Evolutionary conservation across 2,888 invertebrate species (phyloP), one percentile per base, ranked within the genome.

Genomic region (Heterodera filipjevi): DNA sequence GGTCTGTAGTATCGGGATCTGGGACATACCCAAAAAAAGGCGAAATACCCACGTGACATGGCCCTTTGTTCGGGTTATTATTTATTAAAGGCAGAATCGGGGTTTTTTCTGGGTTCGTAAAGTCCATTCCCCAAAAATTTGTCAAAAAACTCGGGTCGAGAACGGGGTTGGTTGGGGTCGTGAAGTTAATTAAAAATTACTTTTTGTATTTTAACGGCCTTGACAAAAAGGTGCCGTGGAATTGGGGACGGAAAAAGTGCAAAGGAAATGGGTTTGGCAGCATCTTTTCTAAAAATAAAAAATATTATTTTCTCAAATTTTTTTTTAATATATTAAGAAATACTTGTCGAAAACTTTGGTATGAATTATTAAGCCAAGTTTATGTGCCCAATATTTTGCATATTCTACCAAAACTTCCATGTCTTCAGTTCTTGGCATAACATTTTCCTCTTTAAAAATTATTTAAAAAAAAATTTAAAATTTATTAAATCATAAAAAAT

Each of bases 381-480:
- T 49, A 1, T 49, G 49, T 49, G 49, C 49, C 14, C 49, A 49
- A 19, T 14, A 49, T 49, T 49, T 49, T 49, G 49, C 49, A 49
- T 49, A 14, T 16, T 49, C 49, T 16, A 49, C 16, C 3, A 49
- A 49, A 49, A 49, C 49, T 49, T 49, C 49, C 49, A 49, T 19
- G 19, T 49, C 49, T 3, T 49, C 49, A 49, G 3, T 49, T 8
- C 46, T 49, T 49, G 46, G 46, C 39, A 39, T 39, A 39, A 39
- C 30, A 66, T 6, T 66, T 3, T 10, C 8, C 66, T 30, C 27
- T 66, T 27, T 6, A 66, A 30, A 6, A 10, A 32, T 66, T 66
- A 30, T 66, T 66, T 30, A 39, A 6, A 39, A 44, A 72, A 76
- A 32, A 76, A 8, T 76, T 22, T 35, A 30, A 49, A 32, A n/a